Base-by-base conservation (phyloP, 2,113 vertebrate genomes). In the Mus pahari region DNA sequence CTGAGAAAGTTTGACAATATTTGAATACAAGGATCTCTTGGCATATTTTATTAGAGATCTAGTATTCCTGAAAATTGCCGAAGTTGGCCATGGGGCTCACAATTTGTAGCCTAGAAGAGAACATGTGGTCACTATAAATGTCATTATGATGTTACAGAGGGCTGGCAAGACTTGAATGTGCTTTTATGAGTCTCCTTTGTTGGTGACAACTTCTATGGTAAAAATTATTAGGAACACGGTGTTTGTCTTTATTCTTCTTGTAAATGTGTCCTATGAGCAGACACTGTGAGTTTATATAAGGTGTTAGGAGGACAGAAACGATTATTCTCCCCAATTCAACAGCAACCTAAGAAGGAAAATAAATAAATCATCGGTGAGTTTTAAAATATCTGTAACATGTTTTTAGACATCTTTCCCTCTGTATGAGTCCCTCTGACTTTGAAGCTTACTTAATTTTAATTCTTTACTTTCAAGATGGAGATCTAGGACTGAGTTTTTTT, bases 361-460 rank as follows among this genome's bases (percentile, higher is more conserved):
- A 55, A 81, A 53, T 70, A 1, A 36, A 53, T 53, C 88, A 71
- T 48, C 77, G 75, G n/a, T 33, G 58, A 31, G 68, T 82, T 16
- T 90, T 28, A 64, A 62, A 28, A 78, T 89, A 75, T 33, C 22
- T 42, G 5, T n/a, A 14, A 55, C 36, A 11, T 50, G 0, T 26
- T 62, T 7, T 74, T 78, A 39, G 8, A 20, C 53, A 77, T 16
- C 4, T 4, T 87, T 62, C 39, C 73, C 26, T 95, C 62, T 64
- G 20, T 92, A 11, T 75, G 58, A 79, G 19, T 89, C n/a, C 58
- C 17, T 84, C 79, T 92, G 39, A 86, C 48, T 48, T 74, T 89
- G 20, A 74, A 89, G 39, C 3, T 86, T 28, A 84, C 62, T 94
- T 79, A 75, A 45, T 74, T 68, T 95, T 92, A 7, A 82, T 31